A percentile compares a stretch with the other conserved stretches of the same genome.
Evolutionary conservation across 2,888 invertebrate species (phyloP).

Genomic region (Halocaridina rubra): DNA sequence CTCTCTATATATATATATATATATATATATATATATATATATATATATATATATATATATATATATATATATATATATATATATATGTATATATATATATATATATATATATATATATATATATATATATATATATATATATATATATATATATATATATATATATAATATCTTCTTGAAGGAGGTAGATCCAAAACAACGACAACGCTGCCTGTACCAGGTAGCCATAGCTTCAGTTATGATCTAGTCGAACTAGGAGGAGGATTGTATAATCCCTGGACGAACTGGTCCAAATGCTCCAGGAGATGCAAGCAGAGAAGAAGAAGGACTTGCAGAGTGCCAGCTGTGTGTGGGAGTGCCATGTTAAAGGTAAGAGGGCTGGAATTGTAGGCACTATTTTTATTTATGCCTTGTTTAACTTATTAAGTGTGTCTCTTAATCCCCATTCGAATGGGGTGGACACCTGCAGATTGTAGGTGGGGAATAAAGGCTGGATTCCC

Average conservation of each 20-base stretch:
- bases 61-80: background rate
- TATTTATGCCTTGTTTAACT: too few relatives aligned
- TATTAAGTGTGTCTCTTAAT: too few relatives aligned
- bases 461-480: too few relatives aligned
- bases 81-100: background rate
- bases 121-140: slow-evolving; percentile 17
- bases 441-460: too few relatives aligned
- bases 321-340: slow-evolving; percentile 71
- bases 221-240: slow-evolving; percentile 60
- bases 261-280: slow-evolving; percentile 74
- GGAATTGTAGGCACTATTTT: too few relatives aligned
- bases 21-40: slow-evolving; percentile 13
- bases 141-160: background rate
- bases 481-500: too few relatives aligned
- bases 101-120: slow-evolving; percentile 18
- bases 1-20: slow-evolving; percentile 5
- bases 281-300: slow-evolving; percentile 85
- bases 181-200: background rate
- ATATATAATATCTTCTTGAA: background rate
- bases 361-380: slow-evolving; percentile 49
- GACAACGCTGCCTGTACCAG: background rate
- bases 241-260: slow-evolving; percentile 81
- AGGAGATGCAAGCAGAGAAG: slow-evolving; percentile 83
- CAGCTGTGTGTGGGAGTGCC: slow-evolving; percentile 44
- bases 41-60: slow-evolving; percentile 6